phyloP scores from a whole-genome alignment of 2,888 invertebrate genomes.

The Deroplatys truncata region DNA sequence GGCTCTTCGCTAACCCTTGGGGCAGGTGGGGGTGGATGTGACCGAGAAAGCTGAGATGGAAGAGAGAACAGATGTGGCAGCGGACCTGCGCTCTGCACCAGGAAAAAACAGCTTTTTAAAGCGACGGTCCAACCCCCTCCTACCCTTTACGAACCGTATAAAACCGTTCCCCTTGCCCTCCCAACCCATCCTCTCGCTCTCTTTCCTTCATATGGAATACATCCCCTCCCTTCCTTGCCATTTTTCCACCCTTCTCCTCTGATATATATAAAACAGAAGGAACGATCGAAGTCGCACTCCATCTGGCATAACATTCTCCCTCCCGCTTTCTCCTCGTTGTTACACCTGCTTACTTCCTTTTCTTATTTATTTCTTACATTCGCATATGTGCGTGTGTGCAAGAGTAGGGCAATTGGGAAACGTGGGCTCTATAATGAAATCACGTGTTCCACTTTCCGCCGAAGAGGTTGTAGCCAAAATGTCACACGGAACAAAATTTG shows the following conservation, averaged over 20 bases:
- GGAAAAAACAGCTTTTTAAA: neutral
- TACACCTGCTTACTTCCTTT: neutral
- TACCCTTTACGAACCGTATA: neutral
- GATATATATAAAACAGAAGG: neutral
- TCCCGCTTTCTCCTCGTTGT: neutral
- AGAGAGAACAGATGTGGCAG: neutral
- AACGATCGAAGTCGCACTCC: neutral
- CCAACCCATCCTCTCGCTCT: too few species aligned
- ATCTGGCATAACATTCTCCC: neutral
- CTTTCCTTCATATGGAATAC: neutral
- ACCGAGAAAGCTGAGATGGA: neutral
- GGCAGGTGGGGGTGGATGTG: neutral
- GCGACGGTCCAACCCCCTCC: neutral
- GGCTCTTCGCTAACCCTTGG: neutral
- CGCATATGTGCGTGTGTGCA: neutral
- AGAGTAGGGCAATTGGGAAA: neutral
- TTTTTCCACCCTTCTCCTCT: neutral
- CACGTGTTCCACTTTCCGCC: neutral
- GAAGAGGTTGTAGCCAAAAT: neutral
- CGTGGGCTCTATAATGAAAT: neutral
- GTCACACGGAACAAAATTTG: neutral
- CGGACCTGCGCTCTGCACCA: neutral
- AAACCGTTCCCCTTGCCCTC: neutral
- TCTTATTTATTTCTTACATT: neutral
- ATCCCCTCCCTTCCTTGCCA: neutral